Base-by-base conservation (phyloP, 2,113 vertebrate species). In the Xenopus tropicalis region DNA sequence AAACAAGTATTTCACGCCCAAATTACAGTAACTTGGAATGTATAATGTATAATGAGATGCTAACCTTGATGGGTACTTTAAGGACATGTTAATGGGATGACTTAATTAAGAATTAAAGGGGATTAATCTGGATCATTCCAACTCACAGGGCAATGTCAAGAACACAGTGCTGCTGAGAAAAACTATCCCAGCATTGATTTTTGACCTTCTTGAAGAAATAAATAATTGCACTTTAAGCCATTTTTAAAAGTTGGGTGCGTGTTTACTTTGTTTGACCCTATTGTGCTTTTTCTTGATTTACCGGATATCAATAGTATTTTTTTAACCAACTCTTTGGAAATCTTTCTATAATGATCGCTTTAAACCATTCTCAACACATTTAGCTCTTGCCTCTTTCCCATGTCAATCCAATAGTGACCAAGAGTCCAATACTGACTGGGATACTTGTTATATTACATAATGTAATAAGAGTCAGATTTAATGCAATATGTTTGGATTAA, bases 191-290 rank as follows among this genome's bases (percentile, higher is more conserved):
- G 4, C 21, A 24, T 48, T 72, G 46, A 54, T 42, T 56, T 46
- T 12, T 37, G 24, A 72, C 25, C 20, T 17, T 24, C 29, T 19
- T 10, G 24, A 56, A 23, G 54, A 46, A 63, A 61, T 4, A 63
- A 42, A 72, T 56, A 63, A 63, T 72, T 72, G 48, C 5, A 56
- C 51, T 65, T 54, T 43, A 42, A 63, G n/a, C 29, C 48, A 65
- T 72, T 72, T 54, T 72, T 7, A 43, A n/a, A 20, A 22, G 24
- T 64, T 72, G 61, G 63, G 62, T 54, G 61, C 52, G 24, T 65
- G 70, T 72, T 72, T 63, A 56, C 61, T 72, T 61, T 72, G 22
- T 51, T 65, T 72, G 70, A 72, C 70, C 70, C 24, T 24, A 42
- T 64, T 72, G 48, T 48, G 19, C 42, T 44, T 16, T 54, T 48